Conservation (phyloP, 1,140 invertebrate species). For the Diorhabda sublineata region DNA sequence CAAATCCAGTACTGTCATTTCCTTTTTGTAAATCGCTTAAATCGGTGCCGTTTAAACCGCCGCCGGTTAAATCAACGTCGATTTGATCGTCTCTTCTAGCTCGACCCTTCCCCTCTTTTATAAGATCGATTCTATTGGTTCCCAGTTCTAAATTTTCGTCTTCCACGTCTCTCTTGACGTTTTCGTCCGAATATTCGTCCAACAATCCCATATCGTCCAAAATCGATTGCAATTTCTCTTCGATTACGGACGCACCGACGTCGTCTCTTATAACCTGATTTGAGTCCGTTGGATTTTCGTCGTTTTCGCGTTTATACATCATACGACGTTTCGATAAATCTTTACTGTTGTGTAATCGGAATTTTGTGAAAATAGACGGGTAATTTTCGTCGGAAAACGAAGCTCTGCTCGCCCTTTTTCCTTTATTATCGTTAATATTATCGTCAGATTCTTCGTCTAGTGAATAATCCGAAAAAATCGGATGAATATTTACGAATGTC, state of each 20-base stretch:
- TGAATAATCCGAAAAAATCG: constrained; percentile 10
- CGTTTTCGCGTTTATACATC: constrained; percentile 17
- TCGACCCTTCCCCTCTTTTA: background rate
- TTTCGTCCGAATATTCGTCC: constrained; percentile 25
- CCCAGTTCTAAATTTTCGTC: constrained; percentile 40
- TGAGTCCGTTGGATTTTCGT: background rate
- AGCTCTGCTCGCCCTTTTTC: constrained; percentile 10
- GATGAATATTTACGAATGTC: constrained; percentile 24
- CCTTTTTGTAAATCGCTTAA: background rate
- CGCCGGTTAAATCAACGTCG: background rate
- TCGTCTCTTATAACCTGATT: constrained; percentile 15
- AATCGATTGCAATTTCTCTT: constrained; percentile 35
- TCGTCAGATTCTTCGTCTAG: background rate
- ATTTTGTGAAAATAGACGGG: constrained; percentile 34
- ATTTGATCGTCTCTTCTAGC: background rate
- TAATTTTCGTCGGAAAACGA: constrained; percentile 27
- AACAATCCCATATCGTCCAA: constrained; percentile 40
- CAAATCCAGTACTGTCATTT: background rate
- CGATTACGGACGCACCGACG: constrained; percentile 21
- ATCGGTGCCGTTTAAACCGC: background rate
- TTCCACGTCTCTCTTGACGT: constrained; percentile 28
- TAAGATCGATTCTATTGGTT: constrained; percentile 27
- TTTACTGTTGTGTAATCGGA: constrained; percentile 28
- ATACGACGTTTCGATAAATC: constrained; percentile 1
- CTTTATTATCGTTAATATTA: constrained; percentile 12